phyloP scores from a whole-genome alignment of 2,888 invertebrate genomes.

The Athrips mouffetella region DNA sequence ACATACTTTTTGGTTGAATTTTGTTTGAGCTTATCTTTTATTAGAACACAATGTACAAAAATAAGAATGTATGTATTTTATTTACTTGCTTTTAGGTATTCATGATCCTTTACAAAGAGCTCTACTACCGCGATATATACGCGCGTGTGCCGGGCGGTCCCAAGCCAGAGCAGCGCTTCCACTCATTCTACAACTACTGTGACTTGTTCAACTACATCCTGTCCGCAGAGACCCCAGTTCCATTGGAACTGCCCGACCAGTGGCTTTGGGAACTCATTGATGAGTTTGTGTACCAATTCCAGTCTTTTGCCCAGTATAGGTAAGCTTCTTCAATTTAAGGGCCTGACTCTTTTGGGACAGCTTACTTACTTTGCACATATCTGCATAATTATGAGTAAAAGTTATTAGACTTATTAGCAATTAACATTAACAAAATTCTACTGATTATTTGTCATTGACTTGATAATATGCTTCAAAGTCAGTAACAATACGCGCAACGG shows the following conservation, averaged over 20 bases:
- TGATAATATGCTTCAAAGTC: too few relatives aligned
- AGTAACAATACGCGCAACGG: too few relatives aligned
- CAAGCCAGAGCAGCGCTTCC: conserved; percentile 93
- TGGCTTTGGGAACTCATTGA: conserved; percentile 99
- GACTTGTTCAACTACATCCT: conserved; percentile 98
- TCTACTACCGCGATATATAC: conserved; percentile 98
- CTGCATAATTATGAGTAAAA: too few relatives aligned
- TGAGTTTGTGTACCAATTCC: conserved; percentile 99
- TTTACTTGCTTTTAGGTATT: conserved; percentile 82
- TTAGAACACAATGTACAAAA: neutral
- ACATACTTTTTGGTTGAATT: neutral
- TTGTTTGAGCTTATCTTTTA: neutral
- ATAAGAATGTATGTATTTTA: neutral
- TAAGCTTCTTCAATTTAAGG: conserved; percentile 53
- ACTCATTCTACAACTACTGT: conserved; percentile 98
- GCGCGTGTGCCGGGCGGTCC: conserved; percentile 94
- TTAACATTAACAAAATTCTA: too few relatives aligned
- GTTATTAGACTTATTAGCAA: too few relatives aligned
- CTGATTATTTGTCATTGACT: too few relatives aligned
- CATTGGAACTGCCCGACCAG: conserved; percentile 95
- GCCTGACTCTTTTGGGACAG: too few relatives aligned
- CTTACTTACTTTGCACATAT: too few relatives aligned
- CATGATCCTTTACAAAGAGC: conserved; percentile 96
- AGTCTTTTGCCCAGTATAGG: conserved; percentile 92
- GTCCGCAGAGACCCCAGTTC: conserved; percentile 91